Conservation (phyloP, 2,888 invertebrate genomes). For the Synanthedon tipuliformis region DNA sequence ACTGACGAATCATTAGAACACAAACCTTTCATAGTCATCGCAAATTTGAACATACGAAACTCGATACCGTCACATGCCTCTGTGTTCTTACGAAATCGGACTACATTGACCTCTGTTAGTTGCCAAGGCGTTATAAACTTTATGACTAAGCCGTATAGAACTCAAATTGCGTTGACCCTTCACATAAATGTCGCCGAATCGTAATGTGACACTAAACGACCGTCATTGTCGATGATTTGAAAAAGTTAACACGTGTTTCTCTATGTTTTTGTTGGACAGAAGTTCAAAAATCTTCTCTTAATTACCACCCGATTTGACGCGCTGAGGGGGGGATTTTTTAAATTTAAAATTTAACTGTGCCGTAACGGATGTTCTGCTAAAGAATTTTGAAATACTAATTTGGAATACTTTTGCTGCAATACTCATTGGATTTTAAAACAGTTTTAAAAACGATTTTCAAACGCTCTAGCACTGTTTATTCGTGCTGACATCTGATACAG, state of each 20-base stretch:
- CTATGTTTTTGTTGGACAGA: constrained; percentile 1
- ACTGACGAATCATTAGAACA: not conserved
- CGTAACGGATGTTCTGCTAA: too few species aligned
- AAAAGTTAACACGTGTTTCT: constrained; percentile 14
- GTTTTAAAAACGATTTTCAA: too few species aligned
- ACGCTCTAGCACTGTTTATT: too few species aligned
- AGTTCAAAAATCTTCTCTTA: constrained; percentile 1
- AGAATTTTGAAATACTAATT: too few species aligned
- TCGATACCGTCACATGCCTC: constrained; percentile 37
- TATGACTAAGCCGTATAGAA: too few species aligned
- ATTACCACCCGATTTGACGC: constrained; percentile 3
- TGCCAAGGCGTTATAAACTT: not conserved
- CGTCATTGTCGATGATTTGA: constrained; percentile 37
- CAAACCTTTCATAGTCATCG: not conserved
- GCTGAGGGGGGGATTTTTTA: constrained; percentile 4
- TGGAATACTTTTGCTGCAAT: too few species aligned
- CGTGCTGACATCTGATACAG: too few species aligned
- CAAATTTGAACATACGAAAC: constrained; percentile 31
- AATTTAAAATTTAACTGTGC: too few species aligned
- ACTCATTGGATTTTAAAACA: too few species aligned
- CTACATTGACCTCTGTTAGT: constrained; percentile 10
- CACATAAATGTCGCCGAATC: constrained; percentile 40
- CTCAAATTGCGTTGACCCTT: too few species aligned
- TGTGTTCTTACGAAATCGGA: constrained; percentile 36
- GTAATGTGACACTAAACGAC: constrained; percentile 43